A percentile compares a stretch with the other conserved stretches of the same genome.
Evolutionary conservation across 2,113 vertebrate genomes (phyloP).

Genomic region (Corvus cornix): DNA sequence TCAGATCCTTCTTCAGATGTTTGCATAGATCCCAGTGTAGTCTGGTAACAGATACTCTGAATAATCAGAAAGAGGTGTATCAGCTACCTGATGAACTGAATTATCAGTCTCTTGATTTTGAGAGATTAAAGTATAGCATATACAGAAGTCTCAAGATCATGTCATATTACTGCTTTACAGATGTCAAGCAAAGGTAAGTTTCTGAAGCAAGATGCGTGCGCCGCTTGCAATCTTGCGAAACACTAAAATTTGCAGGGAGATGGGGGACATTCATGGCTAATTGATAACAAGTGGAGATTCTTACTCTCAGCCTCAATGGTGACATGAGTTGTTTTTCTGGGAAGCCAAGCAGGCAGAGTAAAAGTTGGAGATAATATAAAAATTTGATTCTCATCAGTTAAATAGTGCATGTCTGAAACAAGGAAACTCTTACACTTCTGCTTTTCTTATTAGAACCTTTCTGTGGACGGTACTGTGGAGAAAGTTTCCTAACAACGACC

Average conservation of each 20-base stretch:
- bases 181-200: neutral
- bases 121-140: constrained; percentile 8
- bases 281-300: neutral
- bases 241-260: neutral
- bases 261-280: neutral
- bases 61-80: constrained; percentile 53
- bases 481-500: neutral
- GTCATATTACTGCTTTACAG: neutral
- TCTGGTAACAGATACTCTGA: constrained; percentile 58
- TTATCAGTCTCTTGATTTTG: constrained; percentile 36
- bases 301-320: neutral
- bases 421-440: neutral
- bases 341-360: neutral
- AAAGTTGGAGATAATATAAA: neutral
- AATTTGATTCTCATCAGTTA: neutral
- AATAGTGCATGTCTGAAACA: neutral
- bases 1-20: constrained; percentile 57
- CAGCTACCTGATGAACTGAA: constrained; percentile 29
- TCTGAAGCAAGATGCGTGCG: neutral
- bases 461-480: neutral
- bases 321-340: neutral
- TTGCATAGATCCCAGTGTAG: constrained; percentile 40
- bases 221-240: neutral
- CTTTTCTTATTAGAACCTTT: neutral
- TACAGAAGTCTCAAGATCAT: neutral